These are phyloP conservation scores for Coremacera marginata DNA, from an alignment of 2,888 invertebrate genomes.

Conservation along the genomic window DNA sequence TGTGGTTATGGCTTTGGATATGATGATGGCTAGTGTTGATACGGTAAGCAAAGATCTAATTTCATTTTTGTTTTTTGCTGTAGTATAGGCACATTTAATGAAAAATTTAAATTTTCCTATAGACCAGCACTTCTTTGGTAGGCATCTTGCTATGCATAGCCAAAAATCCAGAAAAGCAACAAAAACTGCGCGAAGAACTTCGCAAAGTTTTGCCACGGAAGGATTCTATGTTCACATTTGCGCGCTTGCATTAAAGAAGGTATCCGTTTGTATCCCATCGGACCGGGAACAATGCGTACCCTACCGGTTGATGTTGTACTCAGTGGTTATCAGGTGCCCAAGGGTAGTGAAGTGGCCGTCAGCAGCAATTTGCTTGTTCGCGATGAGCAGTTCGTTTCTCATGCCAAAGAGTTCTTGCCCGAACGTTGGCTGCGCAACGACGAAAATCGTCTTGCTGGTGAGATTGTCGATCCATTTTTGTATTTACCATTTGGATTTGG, in stretches of 20 bases:
- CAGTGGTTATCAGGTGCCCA: constrained; percentile 75
- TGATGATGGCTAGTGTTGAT: constrained; percentile 79
- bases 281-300: constrained; percentile 73
- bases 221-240: constrained; percentile 69
- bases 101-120: neutral
- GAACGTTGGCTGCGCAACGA: constrained; percentile 77
- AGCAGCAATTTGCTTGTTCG: constrained; percentile 76
- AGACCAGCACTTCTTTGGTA: constrained; percentile 70
- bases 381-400: constrained; percentile 76
- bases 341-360: constrained; percentile 78
- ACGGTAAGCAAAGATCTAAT: constrained; percentile 71
- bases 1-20: constrained; percentile 77
- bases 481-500: constrained; percentile 65
- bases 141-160: constrained; percentile 75
- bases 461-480: constrained; percentile 58
- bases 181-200: constrained; percentile 74
- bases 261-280: constrained; percentile 75
- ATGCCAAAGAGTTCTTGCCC: constrained; percentile 76
- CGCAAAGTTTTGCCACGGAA: constrained; percentile 66
- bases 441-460: constrained; percentile 42
- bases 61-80: no score
- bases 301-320: constrained; percentile 74
- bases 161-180: constrained; percentile 74
- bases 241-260: constrained; percentile 82
- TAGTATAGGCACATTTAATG: no score